Percentiles rank a stretch among this genome's conserved stretches.
These are phyloP conservation scores for Bufo bufo DNA, from an alignment of 2,113 vertebrate species.

Conservation along the genomic window DNA sequence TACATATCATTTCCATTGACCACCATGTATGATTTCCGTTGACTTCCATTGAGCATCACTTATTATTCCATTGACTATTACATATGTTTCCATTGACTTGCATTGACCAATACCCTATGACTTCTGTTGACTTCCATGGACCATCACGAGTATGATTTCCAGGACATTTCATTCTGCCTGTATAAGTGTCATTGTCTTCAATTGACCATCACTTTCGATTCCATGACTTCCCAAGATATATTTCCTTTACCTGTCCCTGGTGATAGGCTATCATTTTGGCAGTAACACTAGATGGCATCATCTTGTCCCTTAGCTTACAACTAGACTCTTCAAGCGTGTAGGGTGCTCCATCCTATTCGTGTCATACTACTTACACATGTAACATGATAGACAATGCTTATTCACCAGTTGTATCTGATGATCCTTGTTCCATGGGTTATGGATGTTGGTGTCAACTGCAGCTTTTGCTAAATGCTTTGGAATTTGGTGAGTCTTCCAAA, in stretches of 20 bases:
- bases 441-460: not conserved
- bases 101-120: not conserved
- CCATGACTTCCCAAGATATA: too few relatives aligned
- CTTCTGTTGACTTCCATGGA: not conserved
- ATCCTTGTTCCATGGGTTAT: not conserved
- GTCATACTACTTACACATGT: not conserved
- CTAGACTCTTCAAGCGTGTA: not conserved
- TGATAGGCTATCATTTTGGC: too few relatives aligned
- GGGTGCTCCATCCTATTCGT: not conserved
- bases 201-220: too few relatives aligned
- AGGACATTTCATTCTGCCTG: too few relatives aligned
- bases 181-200: too few relatives aligned
- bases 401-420: not conserved
- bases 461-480: not conserved
- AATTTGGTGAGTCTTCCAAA: not conserved
- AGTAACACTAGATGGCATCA: too few relatives aligned
- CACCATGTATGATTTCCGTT: not conserved
- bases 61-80: not conserved
- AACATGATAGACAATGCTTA: not conserved
- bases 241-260: too few relatives aligned
- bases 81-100: not conserved
- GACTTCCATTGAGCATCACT: not conserved
- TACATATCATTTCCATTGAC: not conserved
- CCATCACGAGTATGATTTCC: not conserved
- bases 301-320: too few relatives aligned